A percentile compares a stretch with the other conserved stretches of the same genome.
Evolutionary conservation across 1,140 invertebrate genomes (phyloP).

Genomic region (Rhopalosiphum maidis): DNA sequence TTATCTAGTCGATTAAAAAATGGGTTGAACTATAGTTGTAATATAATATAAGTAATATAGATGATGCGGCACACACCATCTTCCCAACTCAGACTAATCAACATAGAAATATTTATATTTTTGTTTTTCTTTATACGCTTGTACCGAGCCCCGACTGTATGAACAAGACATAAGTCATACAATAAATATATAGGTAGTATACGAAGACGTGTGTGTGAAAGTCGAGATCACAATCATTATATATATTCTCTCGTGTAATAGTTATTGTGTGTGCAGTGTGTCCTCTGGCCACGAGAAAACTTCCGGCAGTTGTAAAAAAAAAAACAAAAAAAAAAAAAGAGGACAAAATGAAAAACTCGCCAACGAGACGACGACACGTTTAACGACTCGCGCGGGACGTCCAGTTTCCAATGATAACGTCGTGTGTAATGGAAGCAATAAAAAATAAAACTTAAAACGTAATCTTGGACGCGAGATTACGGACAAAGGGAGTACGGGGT

Average conservation of each 20-base stretch:
- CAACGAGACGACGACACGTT: constrained; percentile 8
- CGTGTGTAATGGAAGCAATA: constrained; percentile 39
- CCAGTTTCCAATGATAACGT: constrained; percentile 39
- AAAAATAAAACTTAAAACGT: constrained; percentile 19
- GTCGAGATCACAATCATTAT: neutral
- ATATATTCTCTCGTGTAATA: neutral
- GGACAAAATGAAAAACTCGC: constrained; percentile 16
- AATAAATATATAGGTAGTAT: neutral
- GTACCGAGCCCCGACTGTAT: no score
- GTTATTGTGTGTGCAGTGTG: neutral
- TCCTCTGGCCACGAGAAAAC: constrained; percentile 6
- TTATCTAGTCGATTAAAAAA: no score
- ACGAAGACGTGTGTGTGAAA: neutral
- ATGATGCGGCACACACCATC: no score
- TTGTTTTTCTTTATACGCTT: neutral
- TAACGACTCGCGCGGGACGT: constrained; percentile 40
- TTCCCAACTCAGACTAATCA: neutral
- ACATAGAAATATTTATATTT: neutral
- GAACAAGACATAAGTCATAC: neutral
- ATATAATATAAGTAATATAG: no score
- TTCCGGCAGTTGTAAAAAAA: neutral
- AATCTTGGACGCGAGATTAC: neutral
- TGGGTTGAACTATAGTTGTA: no score
- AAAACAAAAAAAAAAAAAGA: neutral
- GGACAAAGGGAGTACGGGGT: no score